Conservation (phyloP, 2,888 invertebrate genomes). For the Priocnemis perturbator region DNA sequence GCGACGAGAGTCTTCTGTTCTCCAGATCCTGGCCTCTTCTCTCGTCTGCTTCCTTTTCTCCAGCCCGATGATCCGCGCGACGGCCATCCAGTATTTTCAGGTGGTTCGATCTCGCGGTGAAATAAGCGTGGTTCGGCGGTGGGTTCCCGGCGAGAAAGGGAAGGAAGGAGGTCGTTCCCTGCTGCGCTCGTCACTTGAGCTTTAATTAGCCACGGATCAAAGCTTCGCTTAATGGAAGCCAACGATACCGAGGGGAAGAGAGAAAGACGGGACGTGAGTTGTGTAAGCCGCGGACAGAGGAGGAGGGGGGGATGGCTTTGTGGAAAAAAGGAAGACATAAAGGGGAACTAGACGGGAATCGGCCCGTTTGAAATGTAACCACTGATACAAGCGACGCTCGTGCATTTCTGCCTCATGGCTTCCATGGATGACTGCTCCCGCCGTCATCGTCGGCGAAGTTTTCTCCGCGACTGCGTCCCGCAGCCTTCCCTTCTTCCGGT, state of each 20-base stretch:
- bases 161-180: conserved; percentile 15
- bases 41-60: not conserved
- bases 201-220: conserved; percentile 59
- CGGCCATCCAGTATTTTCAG: conserved; percentile 12
- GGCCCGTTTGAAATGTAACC: conserved; percentile 30
- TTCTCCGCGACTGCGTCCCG: not conserved
- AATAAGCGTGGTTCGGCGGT: conserved; percentile 7
- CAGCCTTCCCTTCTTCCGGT: conserved; percentile 5
- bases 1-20: not conserved
- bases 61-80: not conserved
- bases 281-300: not conserved
- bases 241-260: conserved; percentile 31
- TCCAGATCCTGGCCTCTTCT: not conserved
- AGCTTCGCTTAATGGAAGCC: conserved; percentile 56
- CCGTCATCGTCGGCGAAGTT: conserved; percentile 17
- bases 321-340: not conserved
- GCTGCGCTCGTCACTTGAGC: conserved; percentile 33
- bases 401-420: conserved; percentile 17
- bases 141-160: too few relatives aligned
- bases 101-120: conserved; percentile 19
- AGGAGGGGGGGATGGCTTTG: not conserved
- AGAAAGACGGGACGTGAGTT: not conserved
- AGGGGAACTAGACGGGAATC: conserved; percentile 11
- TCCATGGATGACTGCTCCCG: conserved; percentile 17
- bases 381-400: conserved; percentile 1